These are phyloP conservation scores for Paralichthys olivaceus DNA, from an alignment of 2,113 vertebrate species.

Conservation along the genomic window DNA sequence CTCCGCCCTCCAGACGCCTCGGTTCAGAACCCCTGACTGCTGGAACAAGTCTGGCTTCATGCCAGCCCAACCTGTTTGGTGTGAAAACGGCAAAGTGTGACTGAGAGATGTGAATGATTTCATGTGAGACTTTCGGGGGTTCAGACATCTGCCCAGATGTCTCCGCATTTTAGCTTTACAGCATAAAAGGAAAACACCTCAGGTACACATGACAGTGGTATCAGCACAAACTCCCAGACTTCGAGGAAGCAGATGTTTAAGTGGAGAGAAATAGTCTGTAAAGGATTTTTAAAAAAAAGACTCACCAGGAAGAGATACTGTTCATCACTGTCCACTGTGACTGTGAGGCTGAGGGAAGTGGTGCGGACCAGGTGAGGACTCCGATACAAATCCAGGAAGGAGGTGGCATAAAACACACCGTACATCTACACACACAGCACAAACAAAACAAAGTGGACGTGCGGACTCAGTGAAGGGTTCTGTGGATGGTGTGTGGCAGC, in stretches of 20 bases:
- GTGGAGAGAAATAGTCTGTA: neutral
- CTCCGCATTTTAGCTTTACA: neutral
- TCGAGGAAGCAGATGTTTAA: too few species aligned
- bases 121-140: neutral
- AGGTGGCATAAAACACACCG: slow-evolving; percentile 93
- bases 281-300: neutral
- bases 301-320: slow-evolving; percentile 96
- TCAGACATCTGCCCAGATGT: slow-evolving; percentile 1
- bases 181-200: neutral
- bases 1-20: neutral
- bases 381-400: slow-evolving; percentile 93
- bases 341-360: slow-evolving; percentile 79
- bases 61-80: neutral
- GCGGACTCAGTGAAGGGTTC: too few species aligned
- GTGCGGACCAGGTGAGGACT: slow-evolving; percentile 84
- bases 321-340: slow-evolving; percentile 89
- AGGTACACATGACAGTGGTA: too few species aligned
- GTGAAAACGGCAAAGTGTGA: neutral
- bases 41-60: neutral
- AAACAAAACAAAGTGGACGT: neutral
- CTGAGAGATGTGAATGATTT: neutral
- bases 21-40: neutral
- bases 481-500: too few species aligned
- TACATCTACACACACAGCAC: slow-evolving; percentile 81
- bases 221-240: too few species aligned